Conservation (phyloP, 1,140 invertebrate species). For the Linepithema humile region DNA sequence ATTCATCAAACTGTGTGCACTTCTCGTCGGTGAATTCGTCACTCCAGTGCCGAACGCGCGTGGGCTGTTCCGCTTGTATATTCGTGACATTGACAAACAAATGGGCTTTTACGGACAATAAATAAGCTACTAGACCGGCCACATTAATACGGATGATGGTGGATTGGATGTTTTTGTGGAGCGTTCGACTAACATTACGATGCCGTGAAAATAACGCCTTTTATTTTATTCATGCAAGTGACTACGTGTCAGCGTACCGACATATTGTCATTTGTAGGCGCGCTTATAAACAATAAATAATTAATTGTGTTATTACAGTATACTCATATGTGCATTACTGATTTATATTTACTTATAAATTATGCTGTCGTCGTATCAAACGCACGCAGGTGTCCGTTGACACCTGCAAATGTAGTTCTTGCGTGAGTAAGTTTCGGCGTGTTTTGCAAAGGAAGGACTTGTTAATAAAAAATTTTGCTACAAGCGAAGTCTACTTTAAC, state of each 20-base stretch:
- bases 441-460: background rate
- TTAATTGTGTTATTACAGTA: background rate
- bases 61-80: background rate
- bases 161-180: conserved; percentile 1
- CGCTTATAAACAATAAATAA: background rate
- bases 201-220: conserved; percentile 14
- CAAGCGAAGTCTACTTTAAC: conserved; percentile 4
- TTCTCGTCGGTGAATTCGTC: conserved; percentile 9
- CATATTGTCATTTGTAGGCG: background rate
- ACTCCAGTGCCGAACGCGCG: background rate
- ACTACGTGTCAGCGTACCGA: background rate
- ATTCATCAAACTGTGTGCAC: conserved; percentile 20
- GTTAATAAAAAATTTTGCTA: background rate
- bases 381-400: background rate
- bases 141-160: conserved; percentile 18
- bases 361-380: background rate
- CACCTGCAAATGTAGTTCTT: background rate
- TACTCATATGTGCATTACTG: background rate
- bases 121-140: conserved; percentile 13
- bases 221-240: conserved; percentile 13
- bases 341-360: background rate
- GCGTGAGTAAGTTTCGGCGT: background rate
- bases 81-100: conserved; percentile 4
- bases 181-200: background rate
- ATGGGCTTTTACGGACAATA: conserved; percentile 22